phyloP scores from a whole-genome alignment of 2,797 vertebrate genomes.

The Falco berigora region DNA sequence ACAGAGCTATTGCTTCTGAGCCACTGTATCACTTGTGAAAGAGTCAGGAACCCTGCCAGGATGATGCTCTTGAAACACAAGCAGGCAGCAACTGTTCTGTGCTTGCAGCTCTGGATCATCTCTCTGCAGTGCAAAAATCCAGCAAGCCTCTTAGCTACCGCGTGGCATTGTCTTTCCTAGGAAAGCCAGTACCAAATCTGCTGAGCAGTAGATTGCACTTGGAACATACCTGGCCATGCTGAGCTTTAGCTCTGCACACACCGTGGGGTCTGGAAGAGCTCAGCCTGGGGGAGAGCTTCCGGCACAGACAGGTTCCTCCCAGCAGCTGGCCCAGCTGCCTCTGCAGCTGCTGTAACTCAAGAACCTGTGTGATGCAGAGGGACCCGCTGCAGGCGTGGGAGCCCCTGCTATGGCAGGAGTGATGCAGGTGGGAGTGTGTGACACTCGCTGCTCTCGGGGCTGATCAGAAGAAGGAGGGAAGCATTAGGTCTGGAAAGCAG shows the following conservation, averaged over 20 bases:
- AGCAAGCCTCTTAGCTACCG: neutral
- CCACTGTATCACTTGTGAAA: neutral
- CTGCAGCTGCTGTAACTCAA: neutral
- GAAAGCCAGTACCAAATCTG: neutral
- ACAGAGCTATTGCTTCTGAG: neutral
- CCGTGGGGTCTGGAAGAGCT: neutral
- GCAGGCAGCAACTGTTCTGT: neutral
- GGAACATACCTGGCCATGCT: neutral
- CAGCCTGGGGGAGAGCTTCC: neutral
- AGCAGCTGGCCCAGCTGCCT: neutral
- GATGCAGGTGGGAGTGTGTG: neutral
- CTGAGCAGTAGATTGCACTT: neutral
- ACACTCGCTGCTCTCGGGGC: neutral
- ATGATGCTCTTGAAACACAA: neutral
- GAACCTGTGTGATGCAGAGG: neutral
- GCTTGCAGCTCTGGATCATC: neutral
- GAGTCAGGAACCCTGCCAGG: neutral
- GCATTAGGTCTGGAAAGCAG: neutral
- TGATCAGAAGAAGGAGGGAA: neutral
- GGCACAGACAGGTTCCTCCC: neutral
- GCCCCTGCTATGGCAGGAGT: neutral
- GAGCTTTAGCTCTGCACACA: neutral
- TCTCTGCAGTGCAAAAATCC: neutral
- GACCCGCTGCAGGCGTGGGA: neutral
- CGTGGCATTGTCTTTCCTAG: rapidly evolving